These are phyloP conservation scores for Potamarius usumacintae DNA, from an alignment of 2,113 vertebrate species.

Conservation along the genomic window DNA sequence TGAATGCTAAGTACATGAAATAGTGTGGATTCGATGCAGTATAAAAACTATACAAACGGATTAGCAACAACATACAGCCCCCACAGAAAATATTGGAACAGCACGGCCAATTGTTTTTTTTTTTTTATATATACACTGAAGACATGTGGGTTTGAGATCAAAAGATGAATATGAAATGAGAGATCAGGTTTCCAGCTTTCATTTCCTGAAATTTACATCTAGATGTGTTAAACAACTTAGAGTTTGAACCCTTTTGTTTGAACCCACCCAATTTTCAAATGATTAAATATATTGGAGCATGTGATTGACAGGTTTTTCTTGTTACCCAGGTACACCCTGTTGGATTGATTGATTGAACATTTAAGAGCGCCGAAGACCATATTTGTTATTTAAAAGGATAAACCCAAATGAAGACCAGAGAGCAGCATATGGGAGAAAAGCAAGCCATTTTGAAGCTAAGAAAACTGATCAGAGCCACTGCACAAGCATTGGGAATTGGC, in stretches of 20 bases:
- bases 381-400: neutral
- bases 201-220: neutral
- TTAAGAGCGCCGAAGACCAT: neutral
- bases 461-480: neutral
- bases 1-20: slow-evolving; percentile 4
- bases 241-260: neutral
- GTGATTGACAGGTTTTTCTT: neutral
- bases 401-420: neutral
- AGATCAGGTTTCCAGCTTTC: neutral
- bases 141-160: neutral
- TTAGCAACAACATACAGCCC: neutral
- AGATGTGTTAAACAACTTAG: neutral
- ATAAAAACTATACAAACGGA: neutral
- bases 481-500: neutral
- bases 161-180: neutral
- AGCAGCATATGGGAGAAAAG: neutral
- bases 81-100: neutral
- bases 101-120: neutral
- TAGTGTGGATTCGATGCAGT: neutral
- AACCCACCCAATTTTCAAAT: neutral
- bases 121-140: neutral
- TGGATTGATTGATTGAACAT: too few species aligned
- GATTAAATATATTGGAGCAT: neutral
- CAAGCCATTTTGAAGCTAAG: neutral
- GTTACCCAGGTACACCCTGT: neutral